phyloP scores from a whole-genome alignment of 1,140 invertebrate genomes.

The Zaprionus nigranus region DNA sequence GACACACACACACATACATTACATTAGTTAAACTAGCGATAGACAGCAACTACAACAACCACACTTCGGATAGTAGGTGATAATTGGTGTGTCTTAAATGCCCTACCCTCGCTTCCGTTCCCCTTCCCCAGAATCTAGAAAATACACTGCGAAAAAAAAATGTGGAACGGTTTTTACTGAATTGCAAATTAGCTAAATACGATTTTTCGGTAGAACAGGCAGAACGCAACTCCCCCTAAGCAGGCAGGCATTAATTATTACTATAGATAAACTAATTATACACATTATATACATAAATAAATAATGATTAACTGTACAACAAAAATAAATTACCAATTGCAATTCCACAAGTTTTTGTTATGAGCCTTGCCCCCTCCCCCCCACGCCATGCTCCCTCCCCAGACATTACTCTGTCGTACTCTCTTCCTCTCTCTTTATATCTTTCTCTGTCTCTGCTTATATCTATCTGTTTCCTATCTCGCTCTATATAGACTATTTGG shows the following conservation, averaged over 20 bases:
- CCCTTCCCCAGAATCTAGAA: not conserved
- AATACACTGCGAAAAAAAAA: not conserved
- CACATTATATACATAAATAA: constrained; percentile 60
- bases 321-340: constrained; percentile 74
- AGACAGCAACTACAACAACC: constrained; percentile 48
- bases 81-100: constrained; percentile 83
- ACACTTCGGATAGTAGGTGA: constrained; percentile 79
- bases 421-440: not conserved
- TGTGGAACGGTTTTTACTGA: constrained; percentile 54
- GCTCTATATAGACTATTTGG: constrained; percentile 7
- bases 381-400: not conserved
- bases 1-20: constrained; percentile 52
- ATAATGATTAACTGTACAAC: constrained; percentile 50
- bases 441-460: not conserved
- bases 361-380: not conserved
- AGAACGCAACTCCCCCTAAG: constrained; percentile 16
- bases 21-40: constrained; percentile 69
- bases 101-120: constrained; percentile 21
- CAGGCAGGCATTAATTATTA: constrained; percentile 67
- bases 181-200: constrained; percentile 56
- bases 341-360: constrained; percentile 60
- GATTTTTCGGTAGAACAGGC: constrained; percentile 39
- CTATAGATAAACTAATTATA: constrained; percentile 72
- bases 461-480: not conserved
- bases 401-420: not conserved